Base-by-base conservation (phyloP, 2,888 invertebrate genomes). In the Teinopalpus imperialis region DNA sequence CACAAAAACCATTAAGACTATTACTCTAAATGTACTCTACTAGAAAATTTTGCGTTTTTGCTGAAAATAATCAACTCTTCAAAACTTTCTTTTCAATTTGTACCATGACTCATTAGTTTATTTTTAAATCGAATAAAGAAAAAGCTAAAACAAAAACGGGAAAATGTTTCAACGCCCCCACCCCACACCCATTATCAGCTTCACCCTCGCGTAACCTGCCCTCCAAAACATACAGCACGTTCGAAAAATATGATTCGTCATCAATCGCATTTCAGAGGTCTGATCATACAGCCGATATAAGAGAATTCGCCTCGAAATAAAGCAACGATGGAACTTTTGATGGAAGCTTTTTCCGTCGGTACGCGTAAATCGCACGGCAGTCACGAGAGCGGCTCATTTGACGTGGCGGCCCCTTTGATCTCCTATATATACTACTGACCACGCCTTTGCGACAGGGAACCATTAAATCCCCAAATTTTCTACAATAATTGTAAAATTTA, bases 201-300 rank as follows among this genome's bases (percentile, higher is more conserved):
- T 8, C 8, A 14, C 2, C 6, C 32, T 14, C 7, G 21, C 7
- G 21, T 30, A 21, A 41, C 31, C 43, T 1, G 18, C 24, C 6
- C 26, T 13, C 34, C 16, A 8, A 32, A 48, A 29, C 20, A 26
- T 2, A 34, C 34, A 29, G 18, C 24, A 24, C 43, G 27, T 21
- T 30, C 18, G 16, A 16, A 23, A 53, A 59, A 61, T 57, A 57
- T 59, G 61, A 57, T 58, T 56, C 56, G 61, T 63, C 64, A 64
- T 60, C 53, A 57, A 55, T 56, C 56, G 52, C 49, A 32, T 39
- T 39, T 26, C 41, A 40, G 49, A 44, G 54, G 47, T 44, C 48
- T 45, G 48, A 48, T 49, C 40, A 40, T 43, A 43, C 51, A 30
- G 48, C 48, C 45, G 58, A 61, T 61, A 59, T 37, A 16, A 45